Conservation (phyloP, 2,113 vertebrate genomes). For the Spea multiplicata region DNA sequence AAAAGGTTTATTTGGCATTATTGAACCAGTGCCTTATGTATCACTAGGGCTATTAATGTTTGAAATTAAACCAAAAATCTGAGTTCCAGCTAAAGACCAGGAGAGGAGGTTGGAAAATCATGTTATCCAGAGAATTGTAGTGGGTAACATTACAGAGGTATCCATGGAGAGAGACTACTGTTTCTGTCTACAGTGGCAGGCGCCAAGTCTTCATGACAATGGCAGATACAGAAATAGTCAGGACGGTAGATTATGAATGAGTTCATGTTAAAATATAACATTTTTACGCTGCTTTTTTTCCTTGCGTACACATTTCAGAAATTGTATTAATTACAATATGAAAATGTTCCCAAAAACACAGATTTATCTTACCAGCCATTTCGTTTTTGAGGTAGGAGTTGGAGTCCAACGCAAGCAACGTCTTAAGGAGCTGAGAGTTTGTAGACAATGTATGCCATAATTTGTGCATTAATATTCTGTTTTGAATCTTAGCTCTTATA, state of each 20-base stretch:
- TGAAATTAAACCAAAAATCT: constrained; percentile 40
- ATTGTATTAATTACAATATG: not conserved
- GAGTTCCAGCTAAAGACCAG: constrained; percentile 28
- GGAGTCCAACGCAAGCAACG: too few species aligned
- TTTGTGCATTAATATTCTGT: too few species aligned
- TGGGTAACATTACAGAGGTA: constrained; percentile 46
- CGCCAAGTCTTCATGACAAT: constrained; percentile 40
- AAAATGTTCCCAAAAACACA: too few species aligned
- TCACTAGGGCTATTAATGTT: constrained; percentile 26
- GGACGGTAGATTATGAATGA: constrained; percentile 21
- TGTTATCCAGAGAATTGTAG: constrained; percentile 34
- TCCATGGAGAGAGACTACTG: constrained; percentile 45
- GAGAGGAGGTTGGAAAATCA: constrained; percentile 32
- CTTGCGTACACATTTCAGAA: constrained; percentile 5
- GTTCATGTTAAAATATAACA: constrained; percentile 38
- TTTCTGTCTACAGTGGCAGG: constrained; percentile 43
- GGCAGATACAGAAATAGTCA: constrained; percentile 33
- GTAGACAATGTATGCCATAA: too few species aligned
- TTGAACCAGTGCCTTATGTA: constrained; percentile 24
- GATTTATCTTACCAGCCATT: too few species aligned
- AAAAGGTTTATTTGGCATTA: constrained; percentile 1
- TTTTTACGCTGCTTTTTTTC: constrained; percentile 31
- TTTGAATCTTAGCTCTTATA: too few species aligned
- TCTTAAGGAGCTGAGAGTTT: too few species aligned
- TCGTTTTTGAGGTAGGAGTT: too few species aligned